These are phyloP conservation scores for Ridgeia piscesae DNA, from an alignment of 1,140 invertebrate species.

Conservation along the genomic window DNA sequence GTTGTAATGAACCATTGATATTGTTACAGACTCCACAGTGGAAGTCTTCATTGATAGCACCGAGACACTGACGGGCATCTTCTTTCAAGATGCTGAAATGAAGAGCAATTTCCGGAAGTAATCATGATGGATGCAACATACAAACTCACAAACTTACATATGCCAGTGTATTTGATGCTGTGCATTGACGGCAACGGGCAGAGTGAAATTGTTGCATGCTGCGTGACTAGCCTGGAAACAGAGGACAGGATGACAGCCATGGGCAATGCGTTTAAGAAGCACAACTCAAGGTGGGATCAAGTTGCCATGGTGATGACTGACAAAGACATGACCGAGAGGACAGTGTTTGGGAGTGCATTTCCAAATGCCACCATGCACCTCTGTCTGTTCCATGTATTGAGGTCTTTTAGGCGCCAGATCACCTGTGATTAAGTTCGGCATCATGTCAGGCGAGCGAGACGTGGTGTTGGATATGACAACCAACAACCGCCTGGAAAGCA, in stretches of 20 bases:
- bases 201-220: conserved; percentile 12
- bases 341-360: conserved; percentile 1
- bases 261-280: background rate
- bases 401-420: background rate
- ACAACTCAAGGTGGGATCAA: conserved; percentile 9
- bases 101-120: conserved; percentile 12
- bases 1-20: background rate
- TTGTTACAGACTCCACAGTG: conserved; percentile 15
- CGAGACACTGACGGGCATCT: conserved; percentile 9
- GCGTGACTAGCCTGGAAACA: background rate
- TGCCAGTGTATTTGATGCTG: conserved; percentile 9
- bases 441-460: no score
- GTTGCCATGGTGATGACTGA: conserved; percentile 8
- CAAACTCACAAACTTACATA: conserved; percentile 13
- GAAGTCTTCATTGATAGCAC: background rate
- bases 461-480: no score
- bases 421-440: no score
- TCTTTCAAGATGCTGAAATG: conserved; percentile 17
- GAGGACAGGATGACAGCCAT: conserved; percentile 10
- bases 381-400: conserved; percentile 1
- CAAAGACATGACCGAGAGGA: conserved; percentile 16
- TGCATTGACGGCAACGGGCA: conserved; percentile 14
- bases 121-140: conserved; percentile 14
- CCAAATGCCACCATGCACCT: conserved; percentile 1
- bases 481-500: no score